Evolutionary conservation across 2,113 vertebrate species (phyloP), one percentile per base, ranked within the genome.

Genomic region (Sula dactylatra): DNA sequence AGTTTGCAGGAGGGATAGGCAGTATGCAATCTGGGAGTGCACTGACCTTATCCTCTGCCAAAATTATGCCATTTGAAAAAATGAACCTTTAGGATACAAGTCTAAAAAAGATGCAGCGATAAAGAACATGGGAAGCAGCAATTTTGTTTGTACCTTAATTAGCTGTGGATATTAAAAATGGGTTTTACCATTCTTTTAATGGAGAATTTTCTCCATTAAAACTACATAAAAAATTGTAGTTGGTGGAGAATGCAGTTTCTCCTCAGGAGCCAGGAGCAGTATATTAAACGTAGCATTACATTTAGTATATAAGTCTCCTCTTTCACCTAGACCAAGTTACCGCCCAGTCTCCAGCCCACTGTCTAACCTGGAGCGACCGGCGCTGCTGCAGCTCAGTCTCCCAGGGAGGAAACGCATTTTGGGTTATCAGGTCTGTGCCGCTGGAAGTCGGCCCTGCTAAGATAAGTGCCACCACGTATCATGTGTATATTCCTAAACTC

Each of bases 1-100:
- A 49, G 61, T 14, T 12, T 92, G 55, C 72, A 88, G 82, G 70
- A 94, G 50, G 38, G 34, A 54, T 4, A 65, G 70, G 66, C 70
- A 79, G 36, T 13, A 3, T 19, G 27, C 61, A 47, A 2, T 62
- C 52, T 40, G 45, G 44, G 92, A 93, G 72, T 7, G 66, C 65
- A 26, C 52, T 67, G 67, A 78, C 76, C 80, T 80, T 45, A 64
- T 16, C 29, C 64, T 66, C 59, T 86, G 90, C 55, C 69, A 88
- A 45, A 91, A 84, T 55, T 19, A 22, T 10, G 64, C 72, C 25
- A 10, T 52, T 67, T 88, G 77, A 79, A 74, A 90, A 90, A 90
- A 76, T 13, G 38, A 88, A 82, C 90, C 95, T 94, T 52, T 52
- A 84, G 94, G 94, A 80, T 74, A 67, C 21, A 70, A 83, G 14